phyloP scores from a whole-genome alignment of 2,113 vertebrate genomes.

The Gavia stellata region DNA sequence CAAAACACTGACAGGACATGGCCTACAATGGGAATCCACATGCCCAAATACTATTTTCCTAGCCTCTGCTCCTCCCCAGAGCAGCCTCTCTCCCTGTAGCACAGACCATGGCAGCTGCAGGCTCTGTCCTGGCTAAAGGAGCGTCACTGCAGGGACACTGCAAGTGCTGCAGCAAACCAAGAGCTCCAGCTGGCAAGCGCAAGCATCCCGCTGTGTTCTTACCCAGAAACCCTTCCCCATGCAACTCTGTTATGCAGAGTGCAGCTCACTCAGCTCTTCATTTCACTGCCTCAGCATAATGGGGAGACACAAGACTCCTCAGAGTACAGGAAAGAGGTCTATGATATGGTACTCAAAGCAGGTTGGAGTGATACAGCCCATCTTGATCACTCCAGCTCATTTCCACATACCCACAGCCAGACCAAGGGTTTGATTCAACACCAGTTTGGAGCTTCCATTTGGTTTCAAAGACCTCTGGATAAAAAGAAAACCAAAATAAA shows the following conservation, averaged over 20 bases:
- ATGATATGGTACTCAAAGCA: neutral
- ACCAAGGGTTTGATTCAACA: neutral
- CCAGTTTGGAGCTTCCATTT: neutral
- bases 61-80: neutral
- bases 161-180: neutral
- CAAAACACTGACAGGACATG: neutral
- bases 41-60: neutral
- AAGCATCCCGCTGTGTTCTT: neutral
- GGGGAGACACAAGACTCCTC: neutral
- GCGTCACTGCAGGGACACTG: neutral
- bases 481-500: neutral
- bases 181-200: neutral
- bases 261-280: neutral
- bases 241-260: neutral
- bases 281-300: neutral
- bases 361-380: neutral
- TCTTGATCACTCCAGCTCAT: neutral
- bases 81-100: neutral
- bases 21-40: neutral
- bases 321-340: neutral
- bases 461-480: neutral
- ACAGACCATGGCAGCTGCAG: neutral
- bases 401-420: neutral
- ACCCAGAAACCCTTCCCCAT: neutral
- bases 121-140: accelerated